A percentile compares a stretch with the other conserved stretches of the same genome.
Conservation (phyloP, 2,888 invertebrate genomes). For the Cylloceria caligata region DNA sequence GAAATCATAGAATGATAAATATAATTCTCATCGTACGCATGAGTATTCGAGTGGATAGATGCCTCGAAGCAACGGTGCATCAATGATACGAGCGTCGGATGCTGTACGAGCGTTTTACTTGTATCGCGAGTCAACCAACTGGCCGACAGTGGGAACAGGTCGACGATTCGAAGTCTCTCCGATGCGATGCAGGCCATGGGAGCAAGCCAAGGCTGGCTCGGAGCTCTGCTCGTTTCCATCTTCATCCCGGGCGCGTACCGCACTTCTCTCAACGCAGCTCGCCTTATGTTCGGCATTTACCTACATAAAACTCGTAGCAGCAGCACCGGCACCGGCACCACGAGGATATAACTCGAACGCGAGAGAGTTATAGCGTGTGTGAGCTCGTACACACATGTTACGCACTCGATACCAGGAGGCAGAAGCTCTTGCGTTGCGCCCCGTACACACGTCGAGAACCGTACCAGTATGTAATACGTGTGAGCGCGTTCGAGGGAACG, state of each 20-base stretch:
- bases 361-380: slow-evolving; percentile 62
- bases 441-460: background rate
- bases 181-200: slow-evolving; percentile 78
- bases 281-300: slow-evolving; percentile 65
- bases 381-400: slow-evolving; percentile 77
- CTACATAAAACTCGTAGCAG: slow-evolving; percentile 65
- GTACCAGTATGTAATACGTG: slow-evolving; percentile 13
- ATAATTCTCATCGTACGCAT: background rate
- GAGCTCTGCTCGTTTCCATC: slow-evolving; percentile 70
- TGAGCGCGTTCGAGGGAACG: slow-evolving; percentile 30
- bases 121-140: slow-evolving; percentile 53
- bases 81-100: slow-evolving; percentile 53
- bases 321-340: background rate
- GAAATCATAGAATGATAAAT: background rate
- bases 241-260: slow-evolving; percentile 45
- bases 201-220: slow-evolving; percentile 66
- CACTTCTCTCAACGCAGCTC: slow-evolving; percentile 21
- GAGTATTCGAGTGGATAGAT: slow-evolving; percentile 5
- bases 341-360: slow-evolving; percentile 58
- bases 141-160: slow-evolving; percentile 53
- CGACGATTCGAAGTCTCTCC: slow-evolving; percentile 47
- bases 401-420: slow-evolving; percentile 71
- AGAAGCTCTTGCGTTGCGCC: background rate
- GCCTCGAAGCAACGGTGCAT: slow-evolving; percentile 42
- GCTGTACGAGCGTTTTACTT: slow-evolving; percentile 60